These are phyloP conservation scores for Drepana arcuata DNA, from an alignment of 1,140 invertebrate genomes.

Conservation along the genomic window DNA sequence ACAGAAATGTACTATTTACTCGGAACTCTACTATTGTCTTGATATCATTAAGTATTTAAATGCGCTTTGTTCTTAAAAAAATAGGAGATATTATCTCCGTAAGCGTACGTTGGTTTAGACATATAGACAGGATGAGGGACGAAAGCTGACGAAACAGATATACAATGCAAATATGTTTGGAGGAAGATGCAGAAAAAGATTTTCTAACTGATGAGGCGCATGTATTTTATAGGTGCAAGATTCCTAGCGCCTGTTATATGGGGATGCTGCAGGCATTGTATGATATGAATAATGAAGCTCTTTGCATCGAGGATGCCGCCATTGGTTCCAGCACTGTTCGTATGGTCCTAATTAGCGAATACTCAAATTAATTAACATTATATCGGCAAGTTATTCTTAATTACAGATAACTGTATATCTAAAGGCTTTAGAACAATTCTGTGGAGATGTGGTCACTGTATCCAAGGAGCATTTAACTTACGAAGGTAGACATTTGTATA, in stretches of 20 bases:
- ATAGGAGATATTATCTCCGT: too few species aligned
- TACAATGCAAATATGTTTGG: too few species aligned
- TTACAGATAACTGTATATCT: slow-evolving; percentile 45
- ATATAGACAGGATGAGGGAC: too few species aligned
- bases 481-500: slow-evolving; percentile 38
- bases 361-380: neutral
- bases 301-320: slow-evolving; percentile 38
- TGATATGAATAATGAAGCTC: slow-evolving; percentile 28
- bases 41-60: too few species aligned
- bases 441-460: slow-evolving; percentile 25
- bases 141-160: too few species aligned
- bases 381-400: neutral
- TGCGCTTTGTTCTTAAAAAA: too few species aligned
- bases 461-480: slow-evolving; percentile 18
- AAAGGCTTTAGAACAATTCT: slow-evolving; percentile 36
- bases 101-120: too few species aligned
- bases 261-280: slow-evolving; percentile 30
- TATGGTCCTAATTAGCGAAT: neutral
- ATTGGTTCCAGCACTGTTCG: slow-evolving; percentile 38
- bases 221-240: slow-evolving; percentile 37
- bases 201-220: too few species aligned
- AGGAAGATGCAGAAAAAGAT: too few species aligned
- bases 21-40: too few species aligned
- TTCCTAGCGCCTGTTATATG: slow-evolving; percentile 28
- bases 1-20: too few species aligned